These are phyloP conservation scores for Microcaecilia unicolor DNA, from an alignment of 2,797 vertebrate species.

Conservation along the genomic window DNA sequence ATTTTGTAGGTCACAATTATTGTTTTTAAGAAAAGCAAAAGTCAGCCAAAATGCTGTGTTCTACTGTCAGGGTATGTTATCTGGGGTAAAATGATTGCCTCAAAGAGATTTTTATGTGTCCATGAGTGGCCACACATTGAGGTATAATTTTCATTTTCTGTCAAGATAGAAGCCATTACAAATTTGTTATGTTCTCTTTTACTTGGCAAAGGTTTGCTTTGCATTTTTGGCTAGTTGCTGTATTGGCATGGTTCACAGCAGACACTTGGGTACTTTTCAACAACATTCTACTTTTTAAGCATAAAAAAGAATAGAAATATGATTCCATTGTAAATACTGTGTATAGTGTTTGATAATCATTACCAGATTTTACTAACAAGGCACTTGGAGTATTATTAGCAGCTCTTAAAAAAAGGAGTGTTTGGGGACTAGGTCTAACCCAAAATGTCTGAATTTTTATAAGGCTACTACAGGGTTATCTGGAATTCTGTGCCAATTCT, in stretches of 20 bases:
- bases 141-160: conserved; percentile 61
- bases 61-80: conserved; percentile 54
- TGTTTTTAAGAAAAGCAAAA: conserved; percentile 37
- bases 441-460: conserved; percentile 25
- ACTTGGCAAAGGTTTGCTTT: conserved; percentile 49
- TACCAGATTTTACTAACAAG: conserved; percentile 56
- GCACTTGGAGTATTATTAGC: conserved; percentile 41
- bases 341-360: conserved; percentile 58
- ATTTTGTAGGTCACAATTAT: conserved; percentile 33
- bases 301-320: conserved; percentile 50
- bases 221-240: conserved; percentile 58
- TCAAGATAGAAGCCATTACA: conserved; percentile 64
- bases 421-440: no score
- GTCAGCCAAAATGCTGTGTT: conserved; percentile 32
- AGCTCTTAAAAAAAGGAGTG: no score
- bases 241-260: conserved; percentile 47
- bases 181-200: conserved; percentile 66
- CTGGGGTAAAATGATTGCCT: conserved; percentile 55
- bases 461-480: conserved; percentile 2
- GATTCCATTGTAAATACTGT: conserved; percentile 56
- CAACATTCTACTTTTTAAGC: conserved; percentile 48
- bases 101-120: conserved; percentile 57
- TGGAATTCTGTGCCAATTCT: conserved; percentile 2
- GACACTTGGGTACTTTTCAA: conserved; percentile 56
- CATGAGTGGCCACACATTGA: conserved; percentile 60